Conservation (phyloP, 2,113 vertebrate genomes). For the Stictonetta naevosa region DNA sequence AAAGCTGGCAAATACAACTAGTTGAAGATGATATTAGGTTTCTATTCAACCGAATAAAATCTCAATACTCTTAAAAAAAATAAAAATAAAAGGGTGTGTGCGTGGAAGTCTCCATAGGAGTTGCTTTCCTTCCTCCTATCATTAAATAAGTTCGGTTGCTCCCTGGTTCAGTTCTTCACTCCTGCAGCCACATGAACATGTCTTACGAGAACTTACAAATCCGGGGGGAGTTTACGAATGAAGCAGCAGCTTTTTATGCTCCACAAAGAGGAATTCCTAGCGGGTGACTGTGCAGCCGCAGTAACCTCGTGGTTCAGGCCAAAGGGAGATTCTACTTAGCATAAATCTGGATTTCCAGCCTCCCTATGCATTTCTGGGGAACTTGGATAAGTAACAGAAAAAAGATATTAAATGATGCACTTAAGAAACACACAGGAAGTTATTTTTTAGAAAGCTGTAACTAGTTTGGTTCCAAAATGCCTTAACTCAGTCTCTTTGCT, state of each 20-base stretch:
- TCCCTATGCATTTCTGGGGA: neutral
- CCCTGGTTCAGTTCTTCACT: neutral
- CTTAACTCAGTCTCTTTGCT: neutral
- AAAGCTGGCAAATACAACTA: constrained; percentile 38
- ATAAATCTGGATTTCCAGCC: neutral
- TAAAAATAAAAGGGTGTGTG: no score
- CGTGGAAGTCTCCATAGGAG: neutral
- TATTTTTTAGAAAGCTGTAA: neutral
- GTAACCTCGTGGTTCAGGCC: neutral
- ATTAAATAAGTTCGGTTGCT: neutral
- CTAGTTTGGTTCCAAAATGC: neutral
- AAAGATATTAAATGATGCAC: neutral
- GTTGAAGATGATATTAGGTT: neutral
- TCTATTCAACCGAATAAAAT: constrained; percentile 42
- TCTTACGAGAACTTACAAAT: neutral
- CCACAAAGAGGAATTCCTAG: neutral
- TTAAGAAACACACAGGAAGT: neutral
- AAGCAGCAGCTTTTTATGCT: neutral
- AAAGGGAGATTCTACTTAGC: neutral
- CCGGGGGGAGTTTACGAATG: neutral
- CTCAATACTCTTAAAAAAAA: neutral
- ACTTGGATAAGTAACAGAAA: neutral
- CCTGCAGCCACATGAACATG: neutral
- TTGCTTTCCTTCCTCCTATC: neutral
- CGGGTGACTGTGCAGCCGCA: neutral